A percentile compares a stretch with the other conserved stretches of the same genome.
Conservation (phyloP, 64 coral and sea anemone species). For the Pocillopora verrucosa region DNA sequence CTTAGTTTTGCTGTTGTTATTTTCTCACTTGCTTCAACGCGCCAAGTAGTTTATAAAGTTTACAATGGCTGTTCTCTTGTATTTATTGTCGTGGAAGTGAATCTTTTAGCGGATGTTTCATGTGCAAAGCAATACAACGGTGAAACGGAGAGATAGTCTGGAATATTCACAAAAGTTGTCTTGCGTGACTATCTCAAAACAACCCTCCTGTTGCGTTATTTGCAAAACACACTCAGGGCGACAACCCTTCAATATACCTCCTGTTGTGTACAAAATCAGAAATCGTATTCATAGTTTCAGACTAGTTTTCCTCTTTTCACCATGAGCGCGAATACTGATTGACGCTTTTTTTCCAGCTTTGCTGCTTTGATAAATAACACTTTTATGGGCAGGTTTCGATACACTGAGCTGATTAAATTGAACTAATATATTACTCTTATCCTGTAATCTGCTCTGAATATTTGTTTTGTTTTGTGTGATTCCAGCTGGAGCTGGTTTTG, state of each 20-base stretch:
- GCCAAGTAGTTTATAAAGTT: background rate
- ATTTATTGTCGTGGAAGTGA: background rate
- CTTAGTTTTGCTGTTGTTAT: background rate
- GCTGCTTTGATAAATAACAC: no score
- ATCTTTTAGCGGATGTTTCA: background rate
- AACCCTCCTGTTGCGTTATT: constrained; percentile 8
- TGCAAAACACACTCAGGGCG: background rate
- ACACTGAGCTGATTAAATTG: no score
- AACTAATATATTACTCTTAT: no score
- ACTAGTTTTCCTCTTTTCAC: no score
- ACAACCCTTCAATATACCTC: background rate
- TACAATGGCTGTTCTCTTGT: background rate
- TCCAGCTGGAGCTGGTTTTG: no score
- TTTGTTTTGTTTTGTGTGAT: no score
- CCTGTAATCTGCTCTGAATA: no score
- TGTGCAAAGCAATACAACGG: background rate
- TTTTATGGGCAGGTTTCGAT: no score
- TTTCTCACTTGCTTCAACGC: background rate
- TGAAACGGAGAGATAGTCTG: background rate
- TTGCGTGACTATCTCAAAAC: constrained; percentile 2
- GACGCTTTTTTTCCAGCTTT: no score
- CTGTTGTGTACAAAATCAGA: background rate
- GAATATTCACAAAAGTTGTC: background rate
- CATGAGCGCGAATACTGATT: no score
- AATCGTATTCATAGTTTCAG: background rate